Conservation (phyloP, 2,113 vertebrate species). For the Narcine bancroftii region DNA sequence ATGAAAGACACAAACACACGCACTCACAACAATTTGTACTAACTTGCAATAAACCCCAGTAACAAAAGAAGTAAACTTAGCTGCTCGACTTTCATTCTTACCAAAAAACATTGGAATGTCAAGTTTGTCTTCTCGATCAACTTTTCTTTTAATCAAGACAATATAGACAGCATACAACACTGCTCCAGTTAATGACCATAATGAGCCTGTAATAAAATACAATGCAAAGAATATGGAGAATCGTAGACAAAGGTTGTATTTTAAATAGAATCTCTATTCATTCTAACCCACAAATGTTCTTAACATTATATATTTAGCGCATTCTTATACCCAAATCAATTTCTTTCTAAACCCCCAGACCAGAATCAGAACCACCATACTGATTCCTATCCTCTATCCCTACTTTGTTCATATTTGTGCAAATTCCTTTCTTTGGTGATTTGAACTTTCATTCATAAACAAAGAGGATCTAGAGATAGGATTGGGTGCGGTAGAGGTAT, state of each 20-base stretch:
- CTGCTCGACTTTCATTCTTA: conserved; percentile 49
- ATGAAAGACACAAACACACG: too few species aligned
- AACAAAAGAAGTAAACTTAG: neutral
- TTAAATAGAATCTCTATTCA: neutral
- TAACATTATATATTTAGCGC: neutral
- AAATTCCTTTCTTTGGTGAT: neutral
- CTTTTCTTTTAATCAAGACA: conserved; percentile 92
- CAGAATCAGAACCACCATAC: too few species aligned
- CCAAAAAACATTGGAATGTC: conserved; percentile 98
- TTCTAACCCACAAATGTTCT: neutral
- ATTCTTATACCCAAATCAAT: neutral
- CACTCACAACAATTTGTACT: too few species aligned
- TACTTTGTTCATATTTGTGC: neutral
- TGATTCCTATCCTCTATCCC: neutral
- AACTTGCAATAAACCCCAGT: neutral
- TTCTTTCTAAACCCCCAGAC: neutral
- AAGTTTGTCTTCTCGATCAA: conserved; percentile 88
- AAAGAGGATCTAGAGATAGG: too few species aligned
- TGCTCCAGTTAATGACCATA: conserved; percentile 89
- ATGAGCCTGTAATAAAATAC: conserved; percentile 60
- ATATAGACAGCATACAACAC: conserved; percentile 87
- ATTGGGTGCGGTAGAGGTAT: too few species aligned
- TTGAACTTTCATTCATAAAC: neutral
- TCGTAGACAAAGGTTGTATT: neutral
- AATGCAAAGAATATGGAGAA: neutral